phyloP scores from a whole-genome alignment of 1,140 invertebrate species.

The Drosophila arizonae region DNA sequence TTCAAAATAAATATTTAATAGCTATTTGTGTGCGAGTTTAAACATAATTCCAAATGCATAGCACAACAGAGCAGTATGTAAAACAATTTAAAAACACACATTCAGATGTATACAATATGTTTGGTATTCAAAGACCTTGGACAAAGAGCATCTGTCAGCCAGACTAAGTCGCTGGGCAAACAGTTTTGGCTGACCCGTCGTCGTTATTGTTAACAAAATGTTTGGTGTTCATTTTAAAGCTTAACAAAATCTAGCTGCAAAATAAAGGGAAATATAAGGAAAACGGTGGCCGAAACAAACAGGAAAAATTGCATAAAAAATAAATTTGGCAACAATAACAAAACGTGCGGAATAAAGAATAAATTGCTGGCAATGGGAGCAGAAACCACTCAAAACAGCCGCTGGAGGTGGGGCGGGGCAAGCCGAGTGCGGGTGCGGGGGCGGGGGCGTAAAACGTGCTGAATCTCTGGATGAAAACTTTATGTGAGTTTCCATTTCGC shows the following conservation, averaged over 20 bases:
- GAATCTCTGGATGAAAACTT: constrained; percentile 34
- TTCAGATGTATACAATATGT: not conserved
- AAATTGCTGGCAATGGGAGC: not conserved
- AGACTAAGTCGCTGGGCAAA: constrained; percentile 29
- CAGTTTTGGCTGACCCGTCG: constrained; percentile 14
- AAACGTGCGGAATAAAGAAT: constrained; percentile 44
- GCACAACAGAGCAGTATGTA: not conserved
- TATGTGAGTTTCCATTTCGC: constrained; percentile 7
- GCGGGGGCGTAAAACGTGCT: constrained; percentile 21
- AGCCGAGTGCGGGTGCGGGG: not conserved
- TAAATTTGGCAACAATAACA: constrained; percentile 34
- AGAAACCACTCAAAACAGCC: constrained; percentile 10
- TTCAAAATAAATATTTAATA: not conserved
- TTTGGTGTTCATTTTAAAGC: constrained; percentile 47
- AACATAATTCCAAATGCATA: constrained; percentile 1
- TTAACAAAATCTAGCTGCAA: constrained; percentile 15
- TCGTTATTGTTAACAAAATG: constrained; percentile 42
- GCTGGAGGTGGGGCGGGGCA: not conserved
- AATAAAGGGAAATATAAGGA: not conserved
- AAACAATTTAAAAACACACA: not conserved
- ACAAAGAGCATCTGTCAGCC: constrained; percentile 25
- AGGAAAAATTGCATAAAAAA: constrained; percentile 41
- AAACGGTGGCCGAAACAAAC: not conserved
- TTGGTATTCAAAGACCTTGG: not conserved
- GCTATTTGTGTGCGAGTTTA: not conserved